Evolutionary conservation across 1,140 invertebrate genomes (phyloP).

Genomic region (Zophobas morio): DNA sequence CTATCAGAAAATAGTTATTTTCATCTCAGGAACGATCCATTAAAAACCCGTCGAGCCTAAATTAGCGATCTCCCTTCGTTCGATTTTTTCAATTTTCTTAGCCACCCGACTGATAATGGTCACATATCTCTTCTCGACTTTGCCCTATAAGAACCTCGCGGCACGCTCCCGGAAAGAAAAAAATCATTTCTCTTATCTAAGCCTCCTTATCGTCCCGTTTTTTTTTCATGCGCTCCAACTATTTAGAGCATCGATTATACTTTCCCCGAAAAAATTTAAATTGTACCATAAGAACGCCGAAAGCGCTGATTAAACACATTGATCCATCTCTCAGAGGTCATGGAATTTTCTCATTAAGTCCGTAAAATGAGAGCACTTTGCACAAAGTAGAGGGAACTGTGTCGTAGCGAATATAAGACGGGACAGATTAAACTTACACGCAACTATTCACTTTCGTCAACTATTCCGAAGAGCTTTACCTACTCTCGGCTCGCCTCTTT

Average conservation of each 20-base stretch:
- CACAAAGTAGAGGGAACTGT: slow-evolving; percentile 19
- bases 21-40: background rate
- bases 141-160: background rate
- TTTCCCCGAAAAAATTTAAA: slow-evolving; percentile 24
- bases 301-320: slow-evolving; percentile 28
- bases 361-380: slow-evolving; percentile 40
- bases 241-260: background rate
- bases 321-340: slow-evolving; percentile 34
- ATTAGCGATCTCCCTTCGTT: background rate
- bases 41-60: background rate
- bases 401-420: slow-evolving; percentile 28
- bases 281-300: slow-evolving; percentile 16
- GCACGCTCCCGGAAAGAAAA: background rate
- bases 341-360: slow-evolving; percentile 43
- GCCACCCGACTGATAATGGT: slow-evolving; percentile 1
- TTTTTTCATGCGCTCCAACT: background rate
- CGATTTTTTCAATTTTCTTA: slow-evolving; percentile 10
- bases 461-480: slow-evolving; percentile 20
- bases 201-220: background rate
- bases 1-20: background rate
- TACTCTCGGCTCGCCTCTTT: background rate
- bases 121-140: background rate
- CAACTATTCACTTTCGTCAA: slow-evolving; percentile 27
- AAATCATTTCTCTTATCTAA: background rate
- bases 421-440: slow-evolving; percentile 25